Evolutionary conservation across 2,113 vertebrate genomes (phyloP), one percentile per base, ranked within the genome.

Genomic region (Varanus salvator): DNA sequence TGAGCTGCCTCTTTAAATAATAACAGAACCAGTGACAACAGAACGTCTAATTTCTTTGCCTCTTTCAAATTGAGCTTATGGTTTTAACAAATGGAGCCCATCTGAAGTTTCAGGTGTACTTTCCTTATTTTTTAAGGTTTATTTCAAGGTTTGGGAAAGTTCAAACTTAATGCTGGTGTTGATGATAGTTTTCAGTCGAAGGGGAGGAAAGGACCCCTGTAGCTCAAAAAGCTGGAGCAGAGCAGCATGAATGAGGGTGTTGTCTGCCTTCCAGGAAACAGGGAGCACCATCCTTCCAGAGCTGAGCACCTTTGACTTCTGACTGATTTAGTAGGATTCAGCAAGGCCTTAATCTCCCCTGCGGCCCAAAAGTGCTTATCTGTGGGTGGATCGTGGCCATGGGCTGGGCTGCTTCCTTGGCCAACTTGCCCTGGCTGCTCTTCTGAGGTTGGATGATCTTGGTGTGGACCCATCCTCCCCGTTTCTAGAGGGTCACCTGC

Each of bases 401-500:
- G 31, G 8, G 3, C 74, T 68, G 72, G 12, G 93, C 82, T 80
- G 74, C 2, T 34, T 48, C 87, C 90, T 60, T 66, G 80, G 91
- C 84, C 88, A 87, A 74, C 89, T 94, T 48, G 38, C 92, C 69
- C 86, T 87, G 34, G 0, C 82, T 5, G n/a, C 17, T 88, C 92
- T 91, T 88, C 66, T 48, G 87, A 94, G 91, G 78, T 54, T 54
- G 19, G 95, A 92, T 96, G 91, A 94, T 89, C 90, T 0, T 77
- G 89, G 84, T 15, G 1, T 89, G 83, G 91, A 87, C 23, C 84
- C 84, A n/a, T 93, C 91, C 86, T 92, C 94, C 94, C 95, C 92
- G 92, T 96, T 75, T 84, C 95, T 92, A 94, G 91, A 92, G 69
- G 80, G 52, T 93, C 96, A 96, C 96, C 95, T 95, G 88, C 0